These are phyloP conservation scores for Silurus asotus DNA, from an alignment of 2,113 vertebrate species.

Conservation along the genomic window DNA sequence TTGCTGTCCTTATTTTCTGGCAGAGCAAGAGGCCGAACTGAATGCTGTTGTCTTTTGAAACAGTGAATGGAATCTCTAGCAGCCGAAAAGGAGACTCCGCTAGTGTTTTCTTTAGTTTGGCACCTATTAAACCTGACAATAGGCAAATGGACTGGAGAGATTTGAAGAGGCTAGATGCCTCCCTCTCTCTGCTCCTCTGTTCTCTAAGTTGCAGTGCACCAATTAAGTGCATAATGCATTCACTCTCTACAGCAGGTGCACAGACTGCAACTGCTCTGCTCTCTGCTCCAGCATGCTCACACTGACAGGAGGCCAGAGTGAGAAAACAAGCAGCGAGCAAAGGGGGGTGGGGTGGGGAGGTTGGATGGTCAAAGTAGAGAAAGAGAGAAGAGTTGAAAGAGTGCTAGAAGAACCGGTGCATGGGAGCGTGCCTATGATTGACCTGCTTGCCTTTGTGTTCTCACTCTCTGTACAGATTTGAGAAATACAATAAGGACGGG, in stretches of 20 bases:
- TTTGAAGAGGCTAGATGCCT: slow-evolving; percentile 98
- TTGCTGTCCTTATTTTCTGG: slow-evolving; percentile 73
- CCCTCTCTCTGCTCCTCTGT: slow-evolving; percentile 68
- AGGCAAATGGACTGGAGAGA: slow-evolving; percentile 99
- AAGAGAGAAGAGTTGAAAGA: slow-evolving; percentile 33
- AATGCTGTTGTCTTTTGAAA: slow-evolving; percentile 99
- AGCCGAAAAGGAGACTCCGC: slow-evolving; percentile 98
- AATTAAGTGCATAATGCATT: slow-evolving; percentile 99
- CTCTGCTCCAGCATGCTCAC: slow-evolving; percentile 89
- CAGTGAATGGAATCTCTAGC: slow-evolving; percentile 98
- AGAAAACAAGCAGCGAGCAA: slow-evolving; percentile 75
- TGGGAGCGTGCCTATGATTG: slow-evolving; percentile 98
- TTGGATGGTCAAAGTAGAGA: slow-evolving; percentile 25
- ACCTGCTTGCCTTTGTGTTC: slow-evolving; percentile 99
- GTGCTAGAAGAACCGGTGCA: slow-evolving; percentile 71
- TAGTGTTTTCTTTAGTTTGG: slow-evolving; percentile 99
- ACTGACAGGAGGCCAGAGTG: slow-evolving; percentile 80
- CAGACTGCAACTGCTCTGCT: slow-evolving; percentile 86
- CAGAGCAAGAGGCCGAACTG: slow-evolving; percentile 94
- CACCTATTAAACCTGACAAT: slow-evolving; percentile 99
- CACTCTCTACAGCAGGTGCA: slow-evolving; percentile 99
- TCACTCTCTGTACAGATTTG: slow-evolving; percentile 84
- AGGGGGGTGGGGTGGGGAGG: not conserved
- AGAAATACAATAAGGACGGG: slow-evolving; percentile 99
- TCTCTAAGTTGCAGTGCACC: slow-evolving; percentile 96